Evolutionary conservation across 2,888 invertebrate genomes (phyloP).

Genomic region (Gasteruption jaculator): DNA sequence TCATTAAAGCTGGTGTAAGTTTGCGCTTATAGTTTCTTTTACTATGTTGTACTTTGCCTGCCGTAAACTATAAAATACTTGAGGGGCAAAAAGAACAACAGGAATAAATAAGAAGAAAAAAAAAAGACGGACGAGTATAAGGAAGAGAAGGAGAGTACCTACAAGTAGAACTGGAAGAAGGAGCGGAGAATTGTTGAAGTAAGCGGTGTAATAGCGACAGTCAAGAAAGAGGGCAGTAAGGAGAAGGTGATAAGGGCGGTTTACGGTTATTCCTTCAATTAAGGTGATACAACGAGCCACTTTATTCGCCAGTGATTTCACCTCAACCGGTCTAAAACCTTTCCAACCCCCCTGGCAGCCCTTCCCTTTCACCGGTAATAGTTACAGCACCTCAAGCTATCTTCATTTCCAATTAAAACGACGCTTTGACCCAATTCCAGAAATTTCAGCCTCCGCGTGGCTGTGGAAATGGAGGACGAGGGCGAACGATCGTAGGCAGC

Average conservation of each 20-base stretch:
- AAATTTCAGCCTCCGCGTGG: too few relatives aligned
- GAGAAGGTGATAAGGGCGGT: conserved; percentile 28
- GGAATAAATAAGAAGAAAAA: conserved; percentile 11
- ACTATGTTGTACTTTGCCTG: too few relatives aligned
- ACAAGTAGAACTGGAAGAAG: too few relatives aligned
- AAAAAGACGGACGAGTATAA: conserved; percentile 8
- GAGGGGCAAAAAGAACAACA: neutral
- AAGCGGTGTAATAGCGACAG: conserved; percentile 4
- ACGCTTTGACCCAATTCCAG: conserved; percentile 18
- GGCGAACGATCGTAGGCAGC: too few relatives aligned
- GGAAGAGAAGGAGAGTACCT: conserved; percentile 8
- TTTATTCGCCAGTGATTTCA: conserved; percentile 26
- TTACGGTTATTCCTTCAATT: conserved; percentile 37
- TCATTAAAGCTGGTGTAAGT: too few relatives aligned
- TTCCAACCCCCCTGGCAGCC: too few relatives aligned
- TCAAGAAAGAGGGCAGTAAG: conserved; percentile 9
- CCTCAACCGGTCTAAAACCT: too few relatives aligned
- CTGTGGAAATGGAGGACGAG: too few relatives aligned
- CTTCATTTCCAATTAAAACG: conserved; percentile 31
- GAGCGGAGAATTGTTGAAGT: conserved; percentile 9
- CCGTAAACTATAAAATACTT: too few relatives aligned
- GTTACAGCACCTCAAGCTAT: conserved; percentile 23
- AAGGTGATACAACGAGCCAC: conserved; percentile 30
- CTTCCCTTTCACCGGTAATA: conserved; percentile 26
- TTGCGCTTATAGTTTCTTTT: too few relatives aligned